Conservation (phyloP, 2,888 invertebrate species). For the Fragum sueziense region DNA sequence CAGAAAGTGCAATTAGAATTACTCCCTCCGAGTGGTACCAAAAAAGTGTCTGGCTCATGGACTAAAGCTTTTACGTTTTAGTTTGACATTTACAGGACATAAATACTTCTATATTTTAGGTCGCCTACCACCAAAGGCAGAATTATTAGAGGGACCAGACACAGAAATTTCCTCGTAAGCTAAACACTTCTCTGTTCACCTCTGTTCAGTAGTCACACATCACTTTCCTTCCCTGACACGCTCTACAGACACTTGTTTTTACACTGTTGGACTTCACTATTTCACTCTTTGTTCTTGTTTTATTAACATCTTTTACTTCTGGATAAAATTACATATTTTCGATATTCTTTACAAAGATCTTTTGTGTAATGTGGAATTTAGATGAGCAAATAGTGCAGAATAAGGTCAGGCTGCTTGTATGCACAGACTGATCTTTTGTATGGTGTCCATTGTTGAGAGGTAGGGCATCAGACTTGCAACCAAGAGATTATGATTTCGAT, state of each 20-base stretch:
- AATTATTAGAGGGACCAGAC: constrained; percentile 72
- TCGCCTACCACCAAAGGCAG: constrained; percentile 69
- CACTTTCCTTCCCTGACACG: background rate
- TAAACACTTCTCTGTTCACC: constrained; percentile 34
- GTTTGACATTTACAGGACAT: too few relatives aligned
- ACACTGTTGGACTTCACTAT: constrained; percentile 1
- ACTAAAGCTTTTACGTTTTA: too few relatives aligned
- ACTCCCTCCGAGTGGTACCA: too few relatives aligned
- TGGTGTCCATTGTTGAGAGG: too few relatives aligned
- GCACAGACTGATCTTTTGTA: too few relatives aligned
- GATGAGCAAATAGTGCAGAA: background rate
- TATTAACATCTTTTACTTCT: background rate
- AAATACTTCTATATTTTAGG: constrained; percentile 59
- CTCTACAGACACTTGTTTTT: constrained; percentile 20
- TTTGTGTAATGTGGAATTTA: background rate
- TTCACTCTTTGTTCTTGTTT: background rate
- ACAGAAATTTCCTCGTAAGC: constrained; percentile 73
- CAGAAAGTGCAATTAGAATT: too few relatives aligned
- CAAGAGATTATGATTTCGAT: too few relatives aligned
- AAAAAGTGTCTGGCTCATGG: too few relatives aligned
- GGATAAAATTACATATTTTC: too few relatives aligned
- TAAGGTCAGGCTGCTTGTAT: too few relatives aligned
- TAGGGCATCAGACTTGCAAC: too few relatives aligned
- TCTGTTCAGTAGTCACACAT: constrained; percentile 18
- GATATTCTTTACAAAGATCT: background rate